Evolutionary conservation across 2,888 invertebrate genomes (phyloP), one percentile per base, ranked within the genome.

Genomic region (Stictocephala bisonia): DNA sequence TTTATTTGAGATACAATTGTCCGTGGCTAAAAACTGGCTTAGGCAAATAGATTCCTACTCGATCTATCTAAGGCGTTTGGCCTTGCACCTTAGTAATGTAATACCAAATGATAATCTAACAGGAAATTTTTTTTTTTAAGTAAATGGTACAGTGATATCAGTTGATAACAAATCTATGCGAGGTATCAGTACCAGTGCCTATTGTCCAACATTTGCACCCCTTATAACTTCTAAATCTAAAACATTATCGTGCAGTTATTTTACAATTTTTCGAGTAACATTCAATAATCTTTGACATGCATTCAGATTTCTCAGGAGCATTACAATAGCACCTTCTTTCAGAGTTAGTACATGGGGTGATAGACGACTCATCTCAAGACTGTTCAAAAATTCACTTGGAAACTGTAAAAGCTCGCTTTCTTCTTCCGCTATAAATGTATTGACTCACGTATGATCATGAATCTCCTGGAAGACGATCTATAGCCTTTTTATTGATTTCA

Each of bases 191-290:
- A n/a, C n/a, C n/a, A n/a, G n/a, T n/a, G n/a, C n/a, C n/a, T n/a
- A n/a, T 40, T 67, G 18, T 7, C 51, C 67, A 29, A 22, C 41
- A 40, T 53, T 26, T 66, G 48, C 31, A 9, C 29, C 67, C 31
- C 18, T 51, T 50, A 66, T 66, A 15, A 66, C 22, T 51, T 72
- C 53, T 26, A 72, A 66, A 15, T 48, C 31, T 40, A 64, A 72
- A 72, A 22, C 18, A 24, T 72, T 50, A 3, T 44, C 50, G 20
- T 31, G 44, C 64, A 64, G 44, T 31, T 72, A 53, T 41, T 24
- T 26, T 22, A 72, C 41, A 22, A 68, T 50, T 18, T 40, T 27
- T 50, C 26, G n/a, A 7, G 71, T 64, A 6, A 31, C 35, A 22
- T 64, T 64, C 40, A 64, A 40, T 22, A 64, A 18, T 11, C 64